phyloP scores from a whole-genome alignment of 2,113 vertebrate species.

The Chaetodon trifascialis region DNA sequence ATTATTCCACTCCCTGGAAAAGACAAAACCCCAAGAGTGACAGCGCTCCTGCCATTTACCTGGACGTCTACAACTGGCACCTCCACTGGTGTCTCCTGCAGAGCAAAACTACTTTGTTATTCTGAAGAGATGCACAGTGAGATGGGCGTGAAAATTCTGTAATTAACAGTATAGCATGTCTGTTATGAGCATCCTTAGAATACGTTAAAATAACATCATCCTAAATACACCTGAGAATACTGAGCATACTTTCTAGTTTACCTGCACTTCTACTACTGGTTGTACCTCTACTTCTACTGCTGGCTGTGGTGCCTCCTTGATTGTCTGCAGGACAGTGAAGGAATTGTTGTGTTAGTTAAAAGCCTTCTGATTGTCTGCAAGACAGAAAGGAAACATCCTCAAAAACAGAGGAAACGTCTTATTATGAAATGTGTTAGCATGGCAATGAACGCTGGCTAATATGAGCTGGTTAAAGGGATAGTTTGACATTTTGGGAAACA shows the following conservation, averaged over 20 bases:
- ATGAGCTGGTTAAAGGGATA: neutral
- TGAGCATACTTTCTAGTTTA: conserved; percentile 34
- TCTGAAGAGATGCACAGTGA: conserved; percentile 34
- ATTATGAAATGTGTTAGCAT: conserved; percentile 27
- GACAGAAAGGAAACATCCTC: neutral
- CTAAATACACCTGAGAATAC: neutral
- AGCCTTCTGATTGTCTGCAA: neutral
- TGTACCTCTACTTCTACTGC: conserved; percentile 33
- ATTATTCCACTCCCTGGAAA: conserved; percentile 13
- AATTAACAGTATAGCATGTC: neutral
- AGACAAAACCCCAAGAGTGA: conserved; percentile 4
- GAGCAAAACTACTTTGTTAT: conserved; percentile 51
- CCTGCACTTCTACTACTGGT: conserved; percentile 48
- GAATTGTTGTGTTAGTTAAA: conserved; percentile 27
- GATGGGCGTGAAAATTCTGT: neutral
- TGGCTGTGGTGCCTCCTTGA: conserved; percentile 29
- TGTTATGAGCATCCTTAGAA: neutral
- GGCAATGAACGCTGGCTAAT: neutral
- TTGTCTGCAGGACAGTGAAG: conserved; percentile 59
- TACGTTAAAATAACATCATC: neutral
- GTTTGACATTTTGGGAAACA: neutral
- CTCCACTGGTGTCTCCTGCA: conserved; percentile 61
- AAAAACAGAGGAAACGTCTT: neutral
- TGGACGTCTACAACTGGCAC: conserved; percentile 52
- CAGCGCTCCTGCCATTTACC: conserved; percentile 60